Conservation (phyloP, 2,113 vertebrate genomes). For the Sisor rabdophorus region DNA sequence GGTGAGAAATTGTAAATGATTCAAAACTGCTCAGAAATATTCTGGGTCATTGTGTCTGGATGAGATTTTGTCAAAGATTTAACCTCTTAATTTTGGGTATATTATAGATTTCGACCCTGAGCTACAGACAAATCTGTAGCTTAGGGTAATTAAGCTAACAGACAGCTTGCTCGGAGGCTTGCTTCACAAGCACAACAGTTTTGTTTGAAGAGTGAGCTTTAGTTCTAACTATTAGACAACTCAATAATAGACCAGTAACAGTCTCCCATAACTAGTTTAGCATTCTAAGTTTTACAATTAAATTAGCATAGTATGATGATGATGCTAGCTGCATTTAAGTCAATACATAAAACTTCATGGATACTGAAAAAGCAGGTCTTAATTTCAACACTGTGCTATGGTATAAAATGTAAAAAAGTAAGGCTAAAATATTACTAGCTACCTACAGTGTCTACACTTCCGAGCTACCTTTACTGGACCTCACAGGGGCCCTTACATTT, state of each 20-base stretch:
- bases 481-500: constrained; percentile 40
- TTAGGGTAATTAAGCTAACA: not conserved
- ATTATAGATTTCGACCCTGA: not conserved
- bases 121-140: not conserved
- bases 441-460: not conserved
- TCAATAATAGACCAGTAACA: not conserved
- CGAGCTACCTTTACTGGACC: constrained; percentile 54
- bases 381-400: not conserved
- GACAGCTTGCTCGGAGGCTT: not conserved
- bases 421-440: not conserved
- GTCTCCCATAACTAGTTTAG: not conserved
- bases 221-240: not conserved
- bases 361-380: not conserved
- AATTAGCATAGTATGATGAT: not conserved
- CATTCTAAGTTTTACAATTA: not conserved
- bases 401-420: not conserved
- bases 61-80: not conserved
- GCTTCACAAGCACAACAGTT: not conserved
- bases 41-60: not conserved
- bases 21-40: not conserved
- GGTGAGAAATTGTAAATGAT: not conserved
- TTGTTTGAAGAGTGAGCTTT: not conserved
- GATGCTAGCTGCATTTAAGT: not conserved
- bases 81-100: not conserved
- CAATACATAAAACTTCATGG: not conserved